Conservation (phyloP, 2,888 invertebrate genomes). For the Drosophila prostipennis region DNA sequence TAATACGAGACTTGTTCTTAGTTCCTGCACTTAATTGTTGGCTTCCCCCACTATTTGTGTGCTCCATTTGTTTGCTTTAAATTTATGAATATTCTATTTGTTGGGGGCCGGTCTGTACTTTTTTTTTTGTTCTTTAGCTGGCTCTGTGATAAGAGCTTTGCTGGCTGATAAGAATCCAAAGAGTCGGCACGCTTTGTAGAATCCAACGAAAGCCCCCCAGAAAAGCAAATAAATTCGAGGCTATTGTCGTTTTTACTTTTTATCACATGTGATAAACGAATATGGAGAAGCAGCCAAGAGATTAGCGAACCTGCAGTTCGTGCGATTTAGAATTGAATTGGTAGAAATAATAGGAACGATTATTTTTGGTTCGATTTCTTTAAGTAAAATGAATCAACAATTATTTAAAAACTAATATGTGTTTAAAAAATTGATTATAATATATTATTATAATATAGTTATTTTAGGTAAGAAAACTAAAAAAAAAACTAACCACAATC, state of each 20-base stretch:
- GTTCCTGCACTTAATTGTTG: neutral
- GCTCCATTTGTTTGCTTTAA: neutral
- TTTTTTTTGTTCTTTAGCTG: constrained; percentile 33
- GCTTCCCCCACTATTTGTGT: neutral
- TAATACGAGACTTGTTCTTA: neutral
- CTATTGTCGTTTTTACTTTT: constrained; percentile 45
- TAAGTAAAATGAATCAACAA: no score
- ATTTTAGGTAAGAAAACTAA: no score
- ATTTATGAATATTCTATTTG: constrained; percentile 13
- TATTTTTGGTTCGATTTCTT: no score
- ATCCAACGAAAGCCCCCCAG: constrained; percentile 27
- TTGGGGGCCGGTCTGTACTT: constrained; percentile 64
- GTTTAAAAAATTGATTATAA: no score
- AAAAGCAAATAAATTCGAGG: constrained; percentile 51
- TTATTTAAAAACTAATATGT: no score
- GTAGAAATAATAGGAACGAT: no score
- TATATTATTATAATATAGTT: no score
- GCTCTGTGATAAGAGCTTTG: constrained; percentile 35
- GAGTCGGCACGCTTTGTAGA: constrained; percentile 67
- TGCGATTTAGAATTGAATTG: neutral
- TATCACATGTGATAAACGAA: constrained; percentile 63
- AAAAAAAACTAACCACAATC: no score
- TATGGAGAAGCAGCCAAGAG: constrained; percentile 32
- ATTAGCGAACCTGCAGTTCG: constrained; percentile 19
- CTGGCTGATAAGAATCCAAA: constrained; percentile 54